Conservation (phyloP, 2,888 invertebrate genomes). For the Arge pagana region DNA sequence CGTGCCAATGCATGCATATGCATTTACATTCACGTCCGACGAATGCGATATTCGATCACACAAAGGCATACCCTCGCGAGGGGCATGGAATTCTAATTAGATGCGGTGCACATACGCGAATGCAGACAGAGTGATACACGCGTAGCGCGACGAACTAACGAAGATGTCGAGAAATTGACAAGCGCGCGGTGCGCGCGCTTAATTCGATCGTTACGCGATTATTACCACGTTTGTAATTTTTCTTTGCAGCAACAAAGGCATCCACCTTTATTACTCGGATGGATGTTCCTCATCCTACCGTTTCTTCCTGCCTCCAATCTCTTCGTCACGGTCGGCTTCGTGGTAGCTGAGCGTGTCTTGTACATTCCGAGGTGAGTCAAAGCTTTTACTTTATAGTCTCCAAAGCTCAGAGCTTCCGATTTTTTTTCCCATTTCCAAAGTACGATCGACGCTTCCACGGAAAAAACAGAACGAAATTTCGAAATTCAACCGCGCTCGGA, state of each 20-base stretch:
- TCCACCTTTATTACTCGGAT: constrained; percentile 69
- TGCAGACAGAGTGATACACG: too few relatives aligned
- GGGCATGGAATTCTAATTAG: constrained; percentile 42
- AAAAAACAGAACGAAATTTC: too few relatives aligned
- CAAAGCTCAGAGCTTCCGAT: too few relatives aligned
- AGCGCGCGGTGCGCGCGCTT: not conserved
- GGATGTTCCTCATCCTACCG: constrained; percentile 77
- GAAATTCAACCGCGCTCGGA: too few relatives aligned
- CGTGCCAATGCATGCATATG: too few relatives aligned
- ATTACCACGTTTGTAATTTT: constrained; percentile 23
- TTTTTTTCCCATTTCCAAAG: too few relatives aligned
- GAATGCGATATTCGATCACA: constrained; percentile 35
- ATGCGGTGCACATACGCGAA: constrained; percentile 28
- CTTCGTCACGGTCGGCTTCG: constrained; percentile 79
- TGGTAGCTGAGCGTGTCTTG: constrained; percentile 84
- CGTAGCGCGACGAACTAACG: not conserved
- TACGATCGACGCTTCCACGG: too few relatives aligned
- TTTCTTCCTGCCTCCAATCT: constrained; percentile 87
- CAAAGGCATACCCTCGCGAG: constrained; percentile 38
- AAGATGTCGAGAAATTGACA: constrained; percentile 13
- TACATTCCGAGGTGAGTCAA: constrained; percentile 81
- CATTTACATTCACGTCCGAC: too few relatives aligned
- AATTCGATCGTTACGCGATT: not conserved
- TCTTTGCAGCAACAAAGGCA: constrained; percentile 69
- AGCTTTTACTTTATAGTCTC: too few relatives aligned